phyloP scores from a whole-genome alignment of 2,888 invertebrate genomes.

The Diaphora mendica region DNA sequence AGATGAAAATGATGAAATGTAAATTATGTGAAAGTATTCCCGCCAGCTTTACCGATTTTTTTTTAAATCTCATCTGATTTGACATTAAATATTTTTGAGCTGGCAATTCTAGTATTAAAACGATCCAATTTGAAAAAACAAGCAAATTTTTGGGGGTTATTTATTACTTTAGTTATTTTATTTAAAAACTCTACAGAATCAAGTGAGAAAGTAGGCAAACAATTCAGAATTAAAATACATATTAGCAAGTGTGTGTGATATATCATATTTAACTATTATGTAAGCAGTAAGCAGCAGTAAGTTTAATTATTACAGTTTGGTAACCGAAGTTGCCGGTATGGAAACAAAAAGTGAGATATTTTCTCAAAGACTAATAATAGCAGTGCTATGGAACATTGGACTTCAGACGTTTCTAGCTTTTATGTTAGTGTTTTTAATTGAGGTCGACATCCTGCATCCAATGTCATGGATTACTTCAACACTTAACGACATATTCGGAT shows the following conservation, averaged over 20 bases:
- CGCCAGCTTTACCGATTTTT: too few relatives aligned
- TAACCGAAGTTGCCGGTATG: conserved; percentile 58
- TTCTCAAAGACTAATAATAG: conserved; percentile 86
- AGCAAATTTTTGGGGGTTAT: background rate
- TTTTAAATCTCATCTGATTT: too few relatives aligned
- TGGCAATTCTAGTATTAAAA: background rate
- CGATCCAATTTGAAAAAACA: background rate
- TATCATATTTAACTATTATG: background rate
- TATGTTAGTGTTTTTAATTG: conserved; percentile 84
- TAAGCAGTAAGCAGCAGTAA: background rate
- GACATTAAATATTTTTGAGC: background rate
- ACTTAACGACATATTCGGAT: conserved; percentile 85
- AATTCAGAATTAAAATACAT: background rate
- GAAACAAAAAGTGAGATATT: conserved; percentile 85
- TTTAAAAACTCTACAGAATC: too few relatives aligned
- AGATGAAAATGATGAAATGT: too few relatives aligned
- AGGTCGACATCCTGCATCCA: conserved; percentile 88
- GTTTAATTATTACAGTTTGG: background rate
- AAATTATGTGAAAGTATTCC: too few relatives aligned
- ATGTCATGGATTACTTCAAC: conserved; percentile 88
- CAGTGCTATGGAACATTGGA: conserved; percentile 87
- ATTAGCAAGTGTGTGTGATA: background rate
- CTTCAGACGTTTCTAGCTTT: conserved; percentile 84
- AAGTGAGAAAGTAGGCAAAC: background rate
- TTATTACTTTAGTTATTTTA: too few relatives aligned